Conservation (phyloP, 35 echinoderm and acorn worm species). For the Heliocidaris tuberculata region DNA sequence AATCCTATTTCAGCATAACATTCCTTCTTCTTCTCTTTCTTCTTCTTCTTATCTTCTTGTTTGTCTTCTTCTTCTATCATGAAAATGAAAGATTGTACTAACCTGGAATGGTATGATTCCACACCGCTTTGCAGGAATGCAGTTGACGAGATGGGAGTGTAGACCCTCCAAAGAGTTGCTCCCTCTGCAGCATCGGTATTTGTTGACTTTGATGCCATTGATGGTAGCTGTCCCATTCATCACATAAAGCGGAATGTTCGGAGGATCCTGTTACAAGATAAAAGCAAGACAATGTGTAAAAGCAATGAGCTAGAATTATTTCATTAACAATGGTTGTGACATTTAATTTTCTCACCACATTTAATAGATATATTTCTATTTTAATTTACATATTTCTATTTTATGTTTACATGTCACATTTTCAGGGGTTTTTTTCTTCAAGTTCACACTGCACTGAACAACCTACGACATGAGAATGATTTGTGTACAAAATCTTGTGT, state of each 20-base stretch:
- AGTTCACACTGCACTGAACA: background rate
- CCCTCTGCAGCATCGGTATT: conserved; percentile 64
- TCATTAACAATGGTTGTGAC: background rate
- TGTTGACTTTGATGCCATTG: conserved; percentile 63
- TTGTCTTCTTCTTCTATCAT: background rate
- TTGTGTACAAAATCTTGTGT: conserved; percentile 6
- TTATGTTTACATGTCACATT: background rate
- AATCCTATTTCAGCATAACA: background rate
- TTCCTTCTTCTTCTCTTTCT: background rate
- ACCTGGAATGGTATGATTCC: conserved; percentile 67
- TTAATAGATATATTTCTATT: background rate
- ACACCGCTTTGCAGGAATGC: conserved; percentile 54
- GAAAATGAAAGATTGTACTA: background rate
- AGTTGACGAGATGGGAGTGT: conserved; percentile 43
- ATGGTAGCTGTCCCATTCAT: conserved; percentile 46
- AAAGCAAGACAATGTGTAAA: background rate
- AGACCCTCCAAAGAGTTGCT: conserved; percentile 64
- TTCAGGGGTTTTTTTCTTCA: background rate
- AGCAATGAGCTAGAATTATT: background rate
- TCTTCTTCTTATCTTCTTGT: background rate
- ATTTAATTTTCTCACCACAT: background rate
- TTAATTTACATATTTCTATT: too few species aligned
- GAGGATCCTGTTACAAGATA: conserved; percentile 57
- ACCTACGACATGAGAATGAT: background rate
- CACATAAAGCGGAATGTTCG: conserved; percentile 56